A percentile compares a stretch with the other conserved stretches of the same genome.
Evolutionary conservation across 2,113 vertebrate species (phyloP).

Genomic region (Ascaphus truei): DNA sequence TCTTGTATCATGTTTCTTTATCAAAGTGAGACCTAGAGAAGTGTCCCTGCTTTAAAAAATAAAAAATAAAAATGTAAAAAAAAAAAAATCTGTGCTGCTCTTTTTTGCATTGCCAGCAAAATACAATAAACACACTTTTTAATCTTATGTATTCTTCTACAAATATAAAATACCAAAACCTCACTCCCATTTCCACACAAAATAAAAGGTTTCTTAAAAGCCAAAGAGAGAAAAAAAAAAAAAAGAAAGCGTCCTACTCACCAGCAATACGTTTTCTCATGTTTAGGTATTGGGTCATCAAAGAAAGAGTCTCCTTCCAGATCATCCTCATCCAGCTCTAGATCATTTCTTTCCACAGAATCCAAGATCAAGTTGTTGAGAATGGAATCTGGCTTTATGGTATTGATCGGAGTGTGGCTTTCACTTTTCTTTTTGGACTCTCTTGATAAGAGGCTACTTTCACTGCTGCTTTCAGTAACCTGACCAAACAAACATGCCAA

Average conservation of each 20-base stretch:
- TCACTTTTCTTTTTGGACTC: conserved; percentile 55
- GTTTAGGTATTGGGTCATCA: conserved; percentile 86
- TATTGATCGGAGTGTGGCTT: conserved; percentile 48
- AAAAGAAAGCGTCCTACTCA: conserved; percentile 50
- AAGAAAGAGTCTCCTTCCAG: conserved; percentile 88
- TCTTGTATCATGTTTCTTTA: no score
- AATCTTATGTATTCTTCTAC: no score
- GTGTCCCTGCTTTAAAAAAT: no score
- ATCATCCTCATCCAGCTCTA: conserved; percentile 60
- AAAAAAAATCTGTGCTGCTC: no score
- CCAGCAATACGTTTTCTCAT: conserved; percentile 79
- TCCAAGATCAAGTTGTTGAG: conserved; percentile 38
- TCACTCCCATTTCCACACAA: no score
- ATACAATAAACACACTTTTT: no score
- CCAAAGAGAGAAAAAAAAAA: neutral
- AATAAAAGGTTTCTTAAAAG: no score
- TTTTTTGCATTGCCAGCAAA: no score
- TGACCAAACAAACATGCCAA: conserved; percentile 40
- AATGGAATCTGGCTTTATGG: conserved; percentile 43
- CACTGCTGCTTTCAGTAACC: conserved; percentile 52
- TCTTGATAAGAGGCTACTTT: conserved; percentile 50
- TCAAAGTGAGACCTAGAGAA: no score
- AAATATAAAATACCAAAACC: no score
- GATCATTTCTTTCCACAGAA: conserved; percentile 46
- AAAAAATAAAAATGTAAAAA: no score